phyloP scores from a whole-genome alignment of 2,113 vertebrate genomes.

The Cephalopterus ornatus region DNA sequence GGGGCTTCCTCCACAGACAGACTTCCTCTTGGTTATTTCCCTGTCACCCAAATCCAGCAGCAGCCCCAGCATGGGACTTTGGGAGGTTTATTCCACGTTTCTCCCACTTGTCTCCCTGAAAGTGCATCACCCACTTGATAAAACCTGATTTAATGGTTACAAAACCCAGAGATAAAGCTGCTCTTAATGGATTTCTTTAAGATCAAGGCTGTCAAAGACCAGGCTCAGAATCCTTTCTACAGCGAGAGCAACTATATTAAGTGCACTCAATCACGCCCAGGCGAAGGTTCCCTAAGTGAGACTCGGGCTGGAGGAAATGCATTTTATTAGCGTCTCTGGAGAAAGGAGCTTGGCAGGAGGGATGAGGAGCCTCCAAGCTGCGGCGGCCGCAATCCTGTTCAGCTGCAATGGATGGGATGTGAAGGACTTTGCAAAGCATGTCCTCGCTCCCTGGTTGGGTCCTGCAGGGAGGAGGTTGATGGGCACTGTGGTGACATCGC shows the following conservation, averaged over 20 bases:
- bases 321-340: not conserved
- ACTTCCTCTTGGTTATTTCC: not conserved
- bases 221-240: not conserved
- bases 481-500: accelerated
- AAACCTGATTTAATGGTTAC: not conserved
- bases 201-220: constrained; percentile 31
- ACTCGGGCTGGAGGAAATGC: not conserved
- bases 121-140: not conserved
- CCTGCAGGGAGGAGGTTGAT: accelerated
- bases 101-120: not conserved
- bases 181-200: constrained; percentile 27
- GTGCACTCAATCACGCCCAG: constrained; percentile 13
- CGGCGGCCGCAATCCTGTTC: not conserved
- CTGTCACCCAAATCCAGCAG: not conserved
- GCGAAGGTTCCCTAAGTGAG: not conserved
- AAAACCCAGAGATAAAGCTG: not conserved
- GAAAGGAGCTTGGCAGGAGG: not conserved
- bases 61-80: accelerated
- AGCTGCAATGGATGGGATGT: not conserved
- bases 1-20: not conserved
- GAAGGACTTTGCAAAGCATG: not conserved
- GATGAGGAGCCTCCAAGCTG: not conserved
- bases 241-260: not conserved
- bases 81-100: not conserved
- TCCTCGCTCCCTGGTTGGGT: accelerated